phyloP scores from a whole-genome alignment of 2,113 vertebrate genomes.

The Mustelus asterias region DNA sequence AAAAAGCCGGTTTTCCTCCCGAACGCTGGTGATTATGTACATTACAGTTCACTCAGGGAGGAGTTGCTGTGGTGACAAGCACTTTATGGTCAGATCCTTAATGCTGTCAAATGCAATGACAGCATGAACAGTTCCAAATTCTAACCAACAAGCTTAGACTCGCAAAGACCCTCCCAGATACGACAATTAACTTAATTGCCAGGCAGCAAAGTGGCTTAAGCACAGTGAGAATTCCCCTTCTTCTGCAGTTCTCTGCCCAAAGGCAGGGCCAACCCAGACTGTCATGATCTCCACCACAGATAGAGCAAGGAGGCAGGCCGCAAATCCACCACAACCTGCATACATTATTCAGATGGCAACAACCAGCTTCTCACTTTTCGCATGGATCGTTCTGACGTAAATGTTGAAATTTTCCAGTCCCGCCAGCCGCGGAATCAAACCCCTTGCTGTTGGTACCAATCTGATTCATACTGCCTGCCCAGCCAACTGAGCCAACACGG shows the following conservation, averaged over 20 bases:
- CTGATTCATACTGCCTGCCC: background rate
- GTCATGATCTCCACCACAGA: no score
- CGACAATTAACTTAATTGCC: background rate
- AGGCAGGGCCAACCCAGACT: background rate
- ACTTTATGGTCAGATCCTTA: background rate
- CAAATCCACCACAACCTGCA: no score
- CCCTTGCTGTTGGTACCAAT: background rate
- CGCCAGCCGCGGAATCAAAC: no score
- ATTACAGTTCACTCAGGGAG: no score
- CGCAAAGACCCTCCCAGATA: background rate
- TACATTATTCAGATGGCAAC: no score
- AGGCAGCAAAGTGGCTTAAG: no score
- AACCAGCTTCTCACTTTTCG: no score
- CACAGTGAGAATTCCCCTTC: background rate
- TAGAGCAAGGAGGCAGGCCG: no score
- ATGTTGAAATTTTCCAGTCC: no score
- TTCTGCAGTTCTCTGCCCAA: background rate
- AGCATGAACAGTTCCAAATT: background rate
- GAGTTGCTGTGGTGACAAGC: no score
- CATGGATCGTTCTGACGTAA: no score
- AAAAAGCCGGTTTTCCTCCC: background rate
- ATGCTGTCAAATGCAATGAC: background rate
- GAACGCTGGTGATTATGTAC: no score
- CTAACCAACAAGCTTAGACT: conserved; percentile 3
- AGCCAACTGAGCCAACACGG: background rate